Evolutionary conservation across 2,113 vertebrate genomes (phyloP).

Genomic region (Stegostoma tigrinum): DNA sequence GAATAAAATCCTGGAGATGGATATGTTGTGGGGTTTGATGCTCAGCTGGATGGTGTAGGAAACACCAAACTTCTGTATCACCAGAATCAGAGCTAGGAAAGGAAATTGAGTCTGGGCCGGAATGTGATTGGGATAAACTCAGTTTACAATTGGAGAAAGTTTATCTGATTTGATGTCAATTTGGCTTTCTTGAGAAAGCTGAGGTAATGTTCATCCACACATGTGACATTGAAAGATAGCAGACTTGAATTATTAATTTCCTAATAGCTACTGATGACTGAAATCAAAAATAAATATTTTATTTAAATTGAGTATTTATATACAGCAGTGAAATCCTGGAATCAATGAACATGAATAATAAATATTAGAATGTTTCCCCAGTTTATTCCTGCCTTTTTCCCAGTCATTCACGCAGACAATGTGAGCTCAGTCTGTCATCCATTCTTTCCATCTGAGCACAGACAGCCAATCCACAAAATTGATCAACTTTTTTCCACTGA

Average conservation of each 20-base stretch:
- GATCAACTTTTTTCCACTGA: background rate
- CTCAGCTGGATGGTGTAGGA: no score
- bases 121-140: background rate
- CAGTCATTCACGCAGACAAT: background rate
- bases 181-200: background rate
- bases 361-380: background rate
- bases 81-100: no score
- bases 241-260: conserved; percentile 8
- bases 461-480: background rate
- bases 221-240: background rate
- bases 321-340: background rate
- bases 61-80: no score
- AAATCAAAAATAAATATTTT: background rate
- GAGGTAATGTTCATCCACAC: background rate
- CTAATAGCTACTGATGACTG: background rate
- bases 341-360: background rate
- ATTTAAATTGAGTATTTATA: background rate
- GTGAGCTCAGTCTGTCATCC: background rate
- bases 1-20: no score
- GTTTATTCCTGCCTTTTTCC: background rate
- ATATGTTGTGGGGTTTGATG: no score
- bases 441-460: background rate
- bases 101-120: no score
- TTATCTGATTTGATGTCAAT: background rate
- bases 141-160: background rate